Conservation (phyloP, 2,888 invertebrate genomes). For the Zaprionus bogoriensis region DNA sequence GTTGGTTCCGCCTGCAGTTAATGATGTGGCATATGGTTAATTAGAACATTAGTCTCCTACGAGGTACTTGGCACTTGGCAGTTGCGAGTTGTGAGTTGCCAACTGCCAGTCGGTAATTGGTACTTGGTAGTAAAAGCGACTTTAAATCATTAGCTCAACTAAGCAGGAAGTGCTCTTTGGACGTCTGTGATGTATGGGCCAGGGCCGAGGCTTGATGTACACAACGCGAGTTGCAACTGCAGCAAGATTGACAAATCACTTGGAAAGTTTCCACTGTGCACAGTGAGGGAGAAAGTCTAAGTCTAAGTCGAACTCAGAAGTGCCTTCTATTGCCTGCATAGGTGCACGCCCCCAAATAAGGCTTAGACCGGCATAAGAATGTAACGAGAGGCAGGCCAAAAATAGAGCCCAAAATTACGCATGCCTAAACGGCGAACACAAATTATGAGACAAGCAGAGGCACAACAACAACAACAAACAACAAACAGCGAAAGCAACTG, state of each 20-base stretch:
- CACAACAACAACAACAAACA: not conserved
- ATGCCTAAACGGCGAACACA: slow-evolving; percentile 59
- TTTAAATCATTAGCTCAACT: slow-evolving; percentile 62
- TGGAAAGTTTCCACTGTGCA: not conserved
- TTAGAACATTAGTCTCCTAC: slow-evolving; percentile 69
- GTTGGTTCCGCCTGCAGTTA: slow-evolving; percentile 55
- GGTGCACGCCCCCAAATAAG: slow-evolving; percentile 34
- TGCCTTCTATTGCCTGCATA: slow-evolving; percentile 10
- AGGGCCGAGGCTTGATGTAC: slow-evolving; percentile 40
- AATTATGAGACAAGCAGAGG: slow-evolving; percentile 61
- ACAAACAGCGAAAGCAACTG: not conserved
- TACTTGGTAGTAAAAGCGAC: slow-evolving; percentile 33
- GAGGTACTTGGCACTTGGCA: no score
- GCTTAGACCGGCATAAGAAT: slow-evolving; percentile 34
- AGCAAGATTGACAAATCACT: slow-evolving; percentile 20
- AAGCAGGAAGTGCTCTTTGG: slow-evolving; percentile 4
- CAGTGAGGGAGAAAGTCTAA: not conserved
- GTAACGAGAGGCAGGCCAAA: slow-evolving; percentile 35
- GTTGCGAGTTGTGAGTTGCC: no score
- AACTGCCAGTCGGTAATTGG: slow-evolving; percentile 3
- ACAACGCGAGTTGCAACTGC: slow-evolving; percentile 11
- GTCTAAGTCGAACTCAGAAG: not conserved
- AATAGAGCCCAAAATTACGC: slow-evolving; percentile 69
- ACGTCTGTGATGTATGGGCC: slow-evolving; percentile 34
- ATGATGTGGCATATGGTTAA: slow-evolving; percentile 75